A percentile compares a stretch with the other conserved stretches of the same genome.
These are phyloP conservation scores for Zaprionus ornatus DNA, from an alignment of 1,140 invertebrate genomes.

Conservation along the genomic window DNA sequence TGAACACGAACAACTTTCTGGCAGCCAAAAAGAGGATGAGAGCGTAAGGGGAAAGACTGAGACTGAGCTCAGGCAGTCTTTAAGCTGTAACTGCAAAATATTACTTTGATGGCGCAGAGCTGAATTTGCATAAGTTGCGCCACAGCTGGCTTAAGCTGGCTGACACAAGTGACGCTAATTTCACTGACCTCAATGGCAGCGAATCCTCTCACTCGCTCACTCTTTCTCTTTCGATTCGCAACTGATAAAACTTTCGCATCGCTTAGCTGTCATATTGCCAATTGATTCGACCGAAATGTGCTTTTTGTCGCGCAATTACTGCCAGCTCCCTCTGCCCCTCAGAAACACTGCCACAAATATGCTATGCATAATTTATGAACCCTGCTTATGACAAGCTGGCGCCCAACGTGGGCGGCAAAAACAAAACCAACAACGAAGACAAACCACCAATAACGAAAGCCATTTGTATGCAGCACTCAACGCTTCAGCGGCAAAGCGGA, in stretches of 20 bases:
- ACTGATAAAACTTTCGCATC: conserved; percentile 27
- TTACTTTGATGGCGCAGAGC: conserved; percentile 50
- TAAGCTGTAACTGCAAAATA: conserved; percentile 30
- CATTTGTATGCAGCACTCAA: conserved; percentile 69
- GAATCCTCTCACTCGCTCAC: not conserved
- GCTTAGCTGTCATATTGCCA: conserved; percentile 39
- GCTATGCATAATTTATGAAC: conserved; percentile 52
- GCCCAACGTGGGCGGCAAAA: not conserved
- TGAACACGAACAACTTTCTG: conserved; percentile 65
- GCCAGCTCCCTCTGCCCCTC: not conserved
- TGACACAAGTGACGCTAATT: conserved; percentile 63
- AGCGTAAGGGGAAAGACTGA: not conserved
- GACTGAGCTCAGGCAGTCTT: conserved; percentile 47
- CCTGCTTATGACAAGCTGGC: conserved; percentile 2
- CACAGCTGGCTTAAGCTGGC: conserved; percentile 53
- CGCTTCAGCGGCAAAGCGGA: conserved; percentile 34
- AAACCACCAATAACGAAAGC: conserved; percentile 44
- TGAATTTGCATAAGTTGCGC: conserved; percentile 66
- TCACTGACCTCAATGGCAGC: conserved; percentile 58
- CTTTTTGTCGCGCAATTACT: conserved; percentile 38
- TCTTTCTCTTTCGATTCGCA: conserved; percentile 5
- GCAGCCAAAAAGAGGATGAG: conserved; percentile 30
- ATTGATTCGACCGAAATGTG: conserved; percentile 40
- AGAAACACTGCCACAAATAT: not conserved
- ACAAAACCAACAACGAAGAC: not conserved